Percentiles rank a stretch among this genome's conserved stretches.
These are phyloP conservation scores for Leptocoma aspasia DNA, from an alignment of 2,113 vertebrate genomes.

Conservation along the genomic window DNA sequence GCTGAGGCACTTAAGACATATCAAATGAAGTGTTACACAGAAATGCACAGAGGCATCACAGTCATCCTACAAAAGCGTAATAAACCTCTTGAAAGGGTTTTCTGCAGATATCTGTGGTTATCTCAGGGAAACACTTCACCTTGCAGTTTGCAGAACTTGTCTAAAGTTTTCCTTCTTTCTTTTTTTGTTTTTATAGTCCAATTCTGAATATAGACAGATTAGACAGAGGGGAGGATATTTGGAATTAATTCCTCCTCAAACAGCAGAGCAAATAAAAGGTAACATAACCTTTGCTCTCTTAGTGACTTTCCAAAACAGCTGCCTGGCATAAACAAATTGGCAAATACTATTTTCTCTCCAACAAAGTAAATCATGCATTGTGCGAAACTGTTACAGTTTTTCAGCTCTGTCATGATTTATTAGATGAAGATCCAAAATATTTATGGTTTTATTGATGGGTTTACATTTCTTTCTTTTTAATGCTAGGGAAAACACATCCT, in stretches of 20 bases:
- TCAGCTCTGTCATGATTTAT: constrained; percentile 30
- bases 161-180: neutral
- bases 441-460: constrained; percentile 20
- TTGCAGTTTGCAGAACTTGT: neutral
- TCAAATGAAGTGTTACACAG: neutral
- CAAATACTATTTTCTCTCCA: neutral
- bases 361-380: neutral
- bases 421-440: constrained; percentile 29
- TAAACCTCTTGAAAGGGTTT: neutral
- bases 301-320: neutral
- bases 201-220: neutral
- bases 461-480: constrained; percentile 22
- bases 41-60: neutral
- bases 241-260: neutral
- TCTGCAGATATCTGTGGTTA: neutral
- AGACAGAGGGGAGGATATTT: neutral
- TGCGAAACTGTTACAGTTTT: neutral
- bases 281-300: neutral
- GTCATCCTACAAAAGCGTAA: neutral
- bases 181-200: neutral
- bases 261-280: neutral
- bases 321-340: neutral
- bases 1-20: neutral
- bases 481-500: constrained; percentile 1
- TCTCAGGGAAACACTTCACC: neutral